Base-by-base conservation (phyloP, 2,797 vertebrate genomes). In the Knipowitschia caucasica region DNA sequence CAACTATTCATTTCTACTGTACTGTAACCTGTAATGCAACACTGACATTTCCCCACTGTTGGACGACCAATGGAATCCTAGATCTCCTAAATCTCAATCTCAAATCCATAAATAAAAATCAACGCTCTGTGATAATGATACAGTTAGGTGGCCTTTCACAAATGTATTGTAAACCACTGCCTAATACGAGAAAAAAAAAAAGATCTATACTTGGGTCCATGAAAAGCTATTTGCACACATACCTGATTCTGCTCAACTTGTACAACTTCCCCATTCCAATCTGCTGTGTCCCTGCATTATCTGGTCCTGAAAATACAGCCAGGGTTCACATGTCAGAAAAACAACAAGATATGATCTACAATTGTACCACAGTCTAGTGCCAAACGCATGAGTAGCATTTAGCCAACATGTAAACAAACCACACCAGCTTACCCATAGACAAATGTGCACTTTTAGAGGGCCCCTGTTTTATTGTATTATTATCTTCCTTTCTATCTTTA, bases 271-370 rank as follows among this genome's bases (percentile, higher is more conserved):
- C 18, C 15, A 17, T 7, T 18, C 5, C 15, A n/a, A 36, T 7
- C 15, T 35, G 26, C n/a, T 35, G 34, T 29, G 9, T 29, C 26
- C 26, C 4, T 11, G 38, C 35, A 36, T 4, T 23, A 42, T 14
- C 83, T 85, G 87, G 81, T 4, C 12, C 34, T 15, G 23, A n/a
- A 50, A 46, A 34, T 20, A 34, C 31, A 3, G 4, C 14, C 11
- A 25, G 14, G 3, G 10, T 20, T 14, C 21, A 20, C 29, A 21
- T 50, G 6, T 18, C 20, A 50, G 30, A 5, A 30, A 46, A 46
- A 12, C 2, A 2, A 44, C n/a, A 10, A 15, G 21, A 7, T 4
- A 15, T 15, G 26, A 7, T 4, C 4, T 12, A 18, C 5, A 7
- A 46, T 18, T 29, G 26, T 10, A 29, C 17, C 9, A 29, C 10